Evolutionary conservation across 2,888 invertebrate species (phyloP).

Genomic region (Drosophila nr. perissopoda): DNA sequence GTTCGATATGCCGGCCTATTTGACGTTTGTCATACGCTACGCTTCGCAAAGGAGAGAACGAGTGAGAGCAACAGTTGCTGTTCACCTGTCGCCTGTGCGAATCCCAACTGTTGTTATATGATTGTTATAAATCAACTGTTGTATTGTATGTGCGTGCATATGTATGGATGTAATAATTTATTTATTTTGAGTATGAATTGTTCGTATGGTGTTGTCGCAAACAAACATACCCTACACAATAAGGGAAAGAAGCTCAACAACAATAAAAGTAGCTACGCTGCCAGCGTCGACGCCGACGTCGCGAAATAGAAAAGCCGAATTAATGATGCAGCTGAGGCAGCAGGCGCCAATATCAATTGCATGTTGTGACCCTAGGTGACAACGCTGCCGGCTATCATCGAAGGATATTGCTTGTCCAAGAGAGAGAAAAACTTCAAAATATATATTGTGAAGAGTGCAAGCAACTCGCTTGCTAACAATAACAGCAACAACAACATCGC

Average conservation of each 20-base stretch:
- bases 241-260: constrained; percentile 23
- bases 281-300: constrained; percentile 16
- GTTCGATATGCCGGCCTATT: constrained; percentile 56
- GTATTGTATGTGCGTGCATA: neutral
- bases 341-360: constrained; percentile 46
- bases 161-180: constrained; percentile 2
- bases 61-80: constrained; percentile 39
- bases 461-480: neutral
- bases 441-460: neutral
- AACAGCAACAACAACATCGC: constrained; percentile 2
- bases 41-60: neutral
- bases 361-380: constrained; percentile 32
- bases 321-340: constrained; percentile 14
- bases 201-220: neutral
- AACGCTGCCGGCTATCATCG: constrained; percentile 20
- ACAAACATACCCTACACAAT: constrained; percentile 35
- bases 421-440: neutral
- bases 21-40: constrained; percentile 50
- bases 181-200: neutral
- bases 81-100: constrained; percentile 23
- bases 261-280: neutral
- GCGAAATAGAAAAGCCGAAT: constrained; percentile 23
- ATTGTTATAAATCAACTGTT: neutral
- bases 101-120: constrained; percentile 8
- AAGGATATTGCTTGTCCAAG: constrained; percentile 15